Evolutionary conservation across 2,888 invertebrate genomes (phyloP), one percentile per base, ranked within the genome.

Genomic region (Zygogramma bicolorata): DNA sequence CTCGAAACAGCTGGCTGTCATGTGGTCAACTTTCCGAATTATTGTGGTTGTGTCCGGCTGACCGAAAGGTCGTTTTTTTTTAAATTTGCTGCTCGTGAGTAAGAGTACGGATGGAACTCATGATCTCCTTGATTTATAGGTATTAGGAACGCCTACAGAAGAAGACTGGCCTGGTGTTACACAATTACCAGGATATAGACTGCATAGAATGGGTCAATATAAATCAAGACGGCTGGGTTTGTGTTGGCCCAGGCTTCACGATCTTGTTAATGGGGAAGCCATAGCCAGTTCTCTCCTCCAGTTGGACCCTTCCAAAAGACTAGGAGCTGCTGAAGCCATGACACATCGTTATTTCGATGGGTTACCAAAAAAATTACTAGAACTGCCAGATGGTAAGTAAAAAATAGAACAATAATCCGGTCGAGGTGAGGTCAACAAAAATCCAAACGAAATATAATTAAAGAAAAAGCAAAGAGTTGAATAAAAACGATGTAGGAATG

Each of bases 91-190:
- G n/a, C n/a, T n/a, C n/a, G n/a, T n/a, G n/a, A n/a, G n/a, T n/a
- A n/a, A n/a, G n/a, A n/a, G n/a, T n/a, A n/a, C n/a, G n/a, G n/a
- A n/a, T n/a, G n/a, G n/a, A n/a, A n/a, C n/a, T n/a, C n/a, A n/a
- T n/a, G n/a, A n/a, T n/a, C n/a, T n/a, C n/a, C n/a, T n/a, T n/a
- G n/a, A 68, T 75, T 71, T 68, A 49, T 34, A 95, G 93, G 93
- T 97, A 81, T 91, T 99, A 80, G 99, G 99, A 78, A 97, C 97
- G 53, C 99, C 99, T 25, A 94, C 94, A 13, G 97, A 97, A 87
- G 94, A 96, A 79, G 94, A 94, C 82, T 99, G 99, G 98, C 90
- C 92, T 75, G 97, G 98, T 72, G 97, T 97, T 70, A 93, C 94
- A 66, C 93, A 94, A 80, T 90, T 96, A 83, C 95, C 96, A 13